phyloP scores from a whole-genome alignment of 2,888 invertebrate species.

The Melinopterus prodromus region DNA sequence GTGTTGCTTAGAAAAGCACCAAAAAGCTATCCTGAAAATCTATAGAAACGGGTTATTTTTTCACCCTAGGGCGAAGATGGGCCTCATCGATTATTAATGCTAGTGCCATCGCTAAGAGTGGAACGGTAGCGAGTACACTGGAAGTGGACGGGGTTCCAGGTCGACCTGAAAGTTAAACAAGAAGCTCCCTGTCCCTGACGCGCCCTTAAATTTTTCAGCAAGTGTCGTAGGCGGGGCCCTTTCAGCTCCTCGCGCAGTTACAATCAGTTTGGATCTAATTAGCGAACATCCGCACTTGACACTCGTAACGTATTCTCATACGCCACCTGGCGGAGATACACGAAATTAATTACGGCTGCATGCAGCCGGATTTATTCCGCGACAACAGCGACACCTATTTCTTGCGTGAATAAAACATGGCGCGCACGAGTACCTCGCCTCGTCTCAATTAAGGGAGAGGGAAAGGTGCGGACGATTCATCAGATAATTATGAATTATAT shows the following conservation, averaged over 20 bases:
- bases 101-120: not conserved
- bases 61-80: not conserved
- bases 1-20: too few species aligned
- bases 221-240: not conserved
- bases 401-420: not conserved
- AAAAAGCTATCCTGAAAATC: not conserved
- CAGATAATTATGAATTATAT: constrained; percentile 4
- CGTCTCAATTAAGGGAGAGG: not conserved
- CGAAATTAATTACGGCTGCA: not conserved
- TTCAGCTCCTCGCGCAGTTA: not conserved
- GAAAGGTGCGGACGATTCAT: not conserved
- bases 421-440: not conserved
- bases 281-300: not conserved
- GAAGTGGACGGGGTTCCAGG: not conserved
- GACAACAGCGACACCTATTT: not conserved
- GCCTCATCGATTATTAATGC: not conserved
- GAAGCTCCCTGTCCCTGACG: not conserved
- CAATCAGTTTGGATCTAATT: not conserved
- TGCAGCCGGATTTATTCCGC: not conserved
- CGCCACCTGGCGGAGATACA: not conserved
- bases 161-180: not conserved
- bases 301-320: not conserved
- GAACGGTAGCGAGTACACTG: not conserved
- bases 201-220: not conserved
- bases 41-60: not conserved